Evolutionary conservation across 1,140 invertebrate species (phyloP), one percentile per base, ranked within the genome.

Genomic region (Proctacanthus coquilletti): DNA sequence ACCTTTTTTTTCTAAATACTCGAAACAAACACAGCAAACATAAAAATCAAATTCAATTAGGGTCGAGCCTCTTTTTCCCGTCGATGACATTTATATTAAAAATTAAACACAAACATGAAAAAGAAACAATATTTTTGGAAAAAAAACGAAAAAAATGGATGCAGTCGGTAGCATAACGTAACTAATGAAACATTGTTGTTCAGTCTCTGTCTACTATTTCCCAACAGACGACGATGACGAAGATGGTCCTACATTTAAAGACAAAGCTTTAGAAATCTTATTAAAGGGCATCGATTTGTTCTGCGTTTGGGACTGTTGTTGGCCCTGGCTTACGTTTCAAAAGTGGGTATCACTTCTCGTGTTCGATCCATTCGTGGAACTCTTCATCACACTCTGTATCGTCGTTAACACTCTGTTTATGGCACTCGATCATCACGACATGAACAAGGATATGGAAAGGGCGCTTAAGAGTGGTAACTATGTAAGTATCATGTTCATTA

Each of bases 321-420:
- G 75, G 67, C 70, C 77, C 45, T 95, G 89, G 85, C 68, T 91
- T 41, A 80, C 79, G 59, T 75, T 95, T 56, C 85, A 93, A 67
- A 81, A 89, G 60, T 79, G 80, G 61, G 74, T 95, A n/a, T 74
- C 80, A 2, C 64, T 94, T 11, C 68, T 98, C 47, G 92, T 97
- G 37, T 93, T 96, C 64, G 92, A 97, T 72, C 89, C 93, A 5
- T 98, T 97, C 58, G 87, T 96, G 44, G 94, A 98, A 62, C 69
- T 97, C 42, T 96, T 97, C 65, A 97, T 98, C 59, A 97, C 92
- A 5, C 70, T 97, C 27, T 97, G 92, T 65, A 98, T 98, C 64
- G 84, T 96, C 36, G 84, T 95, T 44, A 98, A 98, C 59, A 98
- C 94, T 1, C 68, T 93, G 39, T 97, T 97, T 66, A 97, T 98